phyloP scores from a whole-genome alignment of 2,113 vertebrate species.

The Toxotes chatareus region DNA sequence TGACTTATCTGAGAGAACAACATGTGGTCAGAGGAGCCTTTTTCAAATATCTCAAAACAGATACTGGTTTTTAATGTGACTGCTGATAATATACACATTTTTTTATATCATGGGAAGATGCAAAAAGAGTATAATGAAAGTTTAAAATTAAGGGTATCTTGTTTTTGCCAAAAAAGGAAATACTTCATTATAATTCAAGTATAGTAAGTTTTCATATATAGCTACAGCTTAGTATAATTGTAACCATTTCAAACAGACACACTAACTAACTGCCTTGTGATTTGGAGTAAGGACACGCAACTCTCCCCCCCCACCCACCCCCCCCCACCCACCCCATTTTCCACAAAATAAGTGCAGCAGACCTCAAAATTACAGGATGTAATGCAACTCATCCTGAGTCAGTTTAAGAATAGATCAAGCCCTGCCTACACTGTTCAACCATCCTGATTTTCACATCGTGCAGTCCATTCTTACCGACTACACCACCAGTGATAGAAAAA shows the following conservation, averaged over 20 bases:
- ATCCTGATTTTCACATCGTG: conserved; percentile 52
- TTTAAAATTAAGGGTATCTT: neutral
- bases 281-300: conserved; percentile 11
- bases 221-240: neutral
- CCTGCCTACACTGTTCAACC: conserved; percentile 49
- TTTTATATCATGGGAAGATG: no score
- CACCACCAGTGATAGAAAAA: conserved; percentile 18
- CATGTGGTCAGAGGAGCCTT: neutral
- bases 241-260: neutral
- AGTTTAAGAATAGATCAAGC: conserved; percentile 69
- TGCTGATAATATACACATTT: neutral
- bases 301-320: neutral
- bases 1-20: neutral
- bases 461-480: conserved; percentile 35
- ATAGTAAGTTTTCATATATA: neutral
- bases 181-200: neutral
- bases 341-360: conserved; percentile 41
- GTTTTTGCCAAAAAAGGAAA: neutral
- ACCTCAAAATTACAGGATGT: conserved; percentile 73
- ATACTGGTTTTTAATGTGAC: neutral
- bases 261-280: neutral
- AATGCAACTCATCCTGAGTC: conserved; percentile 66
- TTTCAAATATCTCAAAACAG: neutral
- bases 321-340: neutral
- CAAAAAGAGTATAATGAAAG: neutral